Conservation (phyloP, 2,888 invertebrate genomes). For the Noctua pronuba region DNA sequence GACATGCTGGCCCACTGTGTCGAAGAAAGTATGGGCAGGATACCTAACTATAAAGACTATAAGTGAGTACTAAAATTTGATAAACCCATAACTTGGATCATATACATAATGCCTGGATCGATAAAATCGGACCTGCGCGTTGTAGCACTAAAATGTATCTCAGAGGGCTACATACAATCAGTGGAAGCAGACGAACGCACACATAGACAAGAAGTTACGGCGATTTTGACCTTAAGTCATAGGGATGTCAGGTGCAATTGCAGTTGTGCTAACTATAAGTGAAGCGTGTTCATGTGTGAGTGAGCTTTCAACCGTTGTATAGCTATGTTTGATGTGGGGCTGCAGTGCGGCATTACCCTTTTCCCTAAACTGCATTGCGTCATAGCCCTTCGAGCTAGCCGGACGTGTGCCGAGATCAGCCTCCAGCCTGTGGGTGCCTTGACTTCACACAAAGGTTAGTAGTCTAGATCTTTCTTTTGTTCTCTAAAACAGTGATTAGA, state of each 20-base stretch:
- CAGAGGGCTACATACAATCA: background rate
- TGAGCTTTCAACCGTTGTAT: background rate
- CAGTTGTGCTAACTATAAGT: background rate
- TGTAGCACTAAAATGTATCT: background rate
- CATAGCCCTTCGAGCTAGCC: no score
- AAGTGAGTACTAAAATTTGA: constrained; percentile 11
- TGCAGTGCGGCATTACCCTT: background rate
- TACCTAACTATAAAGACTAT: constrained; percentile 5
- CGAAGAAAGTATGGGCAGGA: background rate
- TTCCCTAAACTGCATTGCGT: no score
- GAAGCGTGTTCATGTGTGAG: background rate
- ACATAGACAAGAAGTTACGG: background rate
- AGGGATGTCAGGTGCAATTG: background rate
- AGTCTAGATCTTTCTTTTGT: background rate
- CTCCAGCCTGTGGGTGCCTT: background rate
- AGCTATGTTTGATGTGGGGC: no score
- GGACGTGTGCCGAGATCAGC: no score
- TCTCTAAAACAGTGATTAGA: background rate
- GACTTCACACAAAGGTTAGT: constrained; percentile 21
- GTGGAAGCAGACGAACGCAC: background rate
- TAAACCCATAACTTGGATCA: constrained; percentile 8
- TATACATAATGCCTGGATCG: constrained; percentile 9
- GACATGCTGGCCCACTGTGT: background rate
- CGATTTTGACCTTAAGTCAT: background rate
- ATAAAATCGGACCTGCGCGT: constrained; percentile 10